A percentile compares a stretch with the other conserved stretches of the same genome.
Conservation (phyloP, 2,797 vertebrate species). For the Phataginus tricuspis region DNA sequence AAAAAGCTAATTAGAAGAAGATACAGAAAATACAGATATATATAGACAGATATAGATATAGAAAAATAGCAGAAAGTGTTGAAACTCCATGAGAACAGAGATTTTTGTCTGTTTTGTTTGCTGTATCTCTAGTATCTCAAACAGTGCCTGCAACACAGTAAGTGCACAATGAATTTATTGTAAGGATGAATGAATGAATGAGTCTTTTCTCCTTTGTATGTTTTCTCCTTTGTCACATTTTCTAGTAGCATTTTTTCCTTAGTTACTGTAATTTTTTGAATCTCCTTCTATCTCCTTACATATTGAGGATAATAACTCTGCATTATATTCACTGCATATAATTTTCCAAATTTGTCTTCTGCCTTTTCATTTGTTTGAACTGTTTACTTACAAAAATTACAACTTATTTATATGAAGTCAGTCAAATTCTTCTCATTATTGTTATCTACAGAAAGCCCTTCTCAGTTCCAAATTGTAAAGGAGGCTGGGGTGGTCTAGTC, state of each 20-base stretch:
- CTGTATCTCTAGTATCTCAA: neutral
- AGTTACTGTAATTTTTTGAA: neutral
- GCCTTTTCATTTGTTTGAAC: neutral
- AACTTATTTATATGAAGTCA: neutral
- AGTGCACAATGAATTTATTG: neutral
- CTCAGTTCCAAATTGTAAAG: neutral
- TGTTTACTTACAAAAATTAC: neutral
- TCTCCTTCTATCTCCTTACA: neutral
- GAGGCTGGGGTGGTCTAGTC: neutral
- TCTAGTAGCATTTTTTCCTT: neutral
- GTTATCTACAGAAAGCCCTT: slow-evolving; percentile 12
- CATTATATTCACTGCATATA: neutral
- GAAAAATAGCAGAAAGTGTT: neutral
- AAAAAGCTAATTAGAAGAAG: neutral
- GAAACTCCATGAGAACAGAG: neutral
- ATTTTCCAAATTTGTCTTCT: slow-evolving; percentile 36
- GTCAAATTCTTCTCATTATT: neutral
- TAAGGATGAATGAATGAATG: neutral
- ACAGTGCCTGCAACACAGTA: neutral
- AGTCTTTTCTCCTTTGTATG: neutral
- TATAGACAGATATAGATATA: neutral
- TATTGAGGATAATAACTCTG: slow-evolving; percentile 30
- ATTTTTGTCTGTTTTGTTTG: neutral
- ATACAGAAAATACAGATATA: neutral
- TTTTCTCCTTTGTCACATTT: slow-evolving; percentile 38